Evolutionary conservation across 2,888 invertebrate genomes (phyloP), one percentile per base, ranked within the genome.

Genomic region (Pimpla rufipes): DNA sequence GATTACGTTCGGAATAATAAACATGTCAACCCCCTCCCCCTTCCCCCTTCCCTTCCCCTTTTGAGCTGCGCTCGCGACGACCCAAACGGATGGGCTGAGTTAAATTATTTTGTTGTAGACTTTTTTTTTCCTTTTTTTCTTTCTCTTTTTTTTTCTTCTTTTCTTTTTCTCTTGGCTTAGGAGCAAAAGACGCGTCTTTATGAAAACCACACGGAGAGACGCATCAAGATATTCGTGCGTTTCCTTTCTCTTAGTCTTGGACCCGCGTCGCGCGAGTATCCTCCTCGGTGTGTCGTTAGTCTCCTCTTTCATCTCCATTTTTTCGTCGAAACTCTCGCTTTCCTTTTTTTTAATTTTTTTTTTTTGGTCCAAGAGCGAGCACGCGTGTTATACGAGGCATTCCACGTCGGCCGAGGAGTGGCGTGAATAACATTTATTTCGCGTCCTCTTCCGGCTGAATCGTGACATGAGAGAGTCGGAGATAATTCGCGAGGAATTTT

Each of bases 1-100:
- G 91, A 91, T 91, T 90, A 89, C 89, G 79, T 78, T 85, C 85
- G 85, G 90, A 91, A 84, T 84, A 91, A 90, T 90, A 90, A 90
- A 91, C 89, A 90, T 91, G 90, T 91, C 90, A 89, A 90, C 88
- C 87, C 86, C 59, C 75, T 62, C 62, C 70, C 40, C 45, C 85
- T 70, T 68, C 86, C 75, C 45, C 10, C 8, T n/a, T 2, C 42
- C 47, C 8, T 10, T 21, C 47, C n/a, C 47, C 47, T 47, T 29
- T 62, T 18, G 16, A 8, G 59, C n/a, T 57, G 37, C 18, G 55
- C 13, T 40, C 35, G 50, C 68, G 35, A 50, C 13, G 67, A 35
- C 62, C 62, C 62, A 37, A 50, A 29, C n/a, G 68, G 42, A 66
- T 55, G 76, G 74, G 83, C 76, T 57, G 78, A 71, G 76, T 75